Evolutionary conservation across 2,113 vertebrate genomes (phyloP), one percentile per base, ranked within the genome.

Genomic region (Megalops atlanticus): DNA sequence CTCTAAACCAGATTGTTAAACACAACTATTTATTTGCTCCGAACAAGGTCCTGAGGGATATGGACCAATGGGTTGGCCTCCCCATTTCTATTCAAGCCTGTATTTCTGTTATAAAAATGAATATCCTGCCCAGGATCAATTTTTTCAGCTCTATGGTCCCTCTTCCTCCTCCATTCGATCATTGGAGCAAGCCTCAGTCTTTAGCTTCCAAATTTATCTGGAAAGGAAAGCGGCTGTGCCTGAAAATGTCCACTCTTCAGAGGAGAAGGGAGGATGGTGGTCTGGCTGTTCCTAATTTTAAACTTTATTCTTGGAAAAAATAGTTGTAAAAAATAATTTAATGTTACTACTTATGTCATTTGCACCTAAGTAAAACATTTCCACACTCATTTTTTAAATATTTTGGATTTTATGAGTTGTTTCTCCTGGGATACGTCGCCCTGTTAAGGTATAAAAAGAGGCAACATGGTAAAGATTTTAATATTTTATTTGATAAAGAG

Each of bases 401-500:
- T 71, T 71, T 71, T 27, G 33, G 69, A 71, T 71, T 71, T 71
- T 71, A 71, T 71, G 69, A 71, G 69, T 71, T 71, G n/a, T n/a
- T n/a, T n/a, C n/a, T n/a, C n/a, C n/a, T n/a, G n/a, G n/a, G n/a
- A n/a, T n/a, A n/a, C n/a, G n/a, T n/a, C n/a, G n/a, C n/a, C n/a
- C n/a, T n/a, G n/a, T n/a, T n/a, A n/a, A n/a, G 47, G 79, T 74
- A 4, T 74, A 80, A 40, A 74, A 74, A 52, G 27, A 80, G 45
- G 38, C 70, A 72, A 73, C 74, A 58, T 40, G 40, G n/a, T 75
- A 75, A 81, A 76, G 36, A 73, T 74, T 74, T 74, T 54, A 64
- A 64, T 78, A 54, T 79, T 79, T 70, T 43, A 75, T 81, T 81
- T 81, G 36, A 81, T 75, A 21, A 81, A 31, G 38, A 81, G 52